Conservation (phyloP, 2,888 invertebrate species). For the Sarcophaga subvicina region DNA sequence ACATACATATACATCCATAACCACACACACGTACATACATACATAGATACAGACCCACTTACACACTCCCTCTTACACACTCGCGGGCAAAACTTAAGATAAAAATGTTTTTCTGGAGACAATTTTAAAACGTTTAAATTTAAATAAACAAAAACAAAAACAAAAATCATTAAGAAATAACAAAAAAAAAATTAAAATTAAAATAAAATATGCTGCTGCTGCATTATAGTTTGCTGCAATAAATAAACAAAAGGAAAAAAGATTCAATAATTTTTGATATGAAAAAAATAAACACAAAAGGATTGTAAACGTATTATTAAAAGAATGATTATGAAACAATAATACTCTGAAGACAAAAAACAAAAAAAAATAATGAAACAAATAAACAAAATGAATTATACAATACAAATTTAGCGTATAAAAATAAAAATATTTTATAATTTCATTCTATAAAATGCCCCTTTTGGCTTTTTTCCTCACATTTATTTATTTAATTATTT, state of each 20-base stretch:
- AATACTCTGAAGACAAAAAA: conserved; percentile 32
- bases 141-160: conserved; percentile 24
- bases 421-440: conserved; percentile 48
- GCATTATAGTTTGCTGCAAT: conserved; percentile 48
- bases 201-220: conserved; percentile 50
- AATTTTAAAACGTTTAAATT: conserved; percentile 25
- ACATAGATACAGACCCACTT: not conserved
- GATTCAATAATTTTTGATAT: conserved; percentile 66
- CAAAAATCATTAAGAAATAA: not conserved
- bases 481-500: no score
- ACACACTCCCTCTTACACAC: not conserved
- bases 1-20: not conserved
- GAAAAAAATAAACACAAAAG: conserved; percentile 1
- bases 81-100: conserved; percentile 11
- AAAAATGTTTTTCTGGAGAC: conserved; percentile 2
- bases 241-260: not conserved
- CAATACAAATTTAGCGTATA: conserved; percentile 46
- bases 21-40: not conserved
- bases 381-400: not conserved
- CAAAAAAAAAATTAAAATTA: not conserved
- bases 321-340: conserved; percentile 33
- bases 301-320: not conserved
- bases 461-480: conserved; percentile 63
- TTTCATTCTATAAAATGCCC: conserved; percentile 57
- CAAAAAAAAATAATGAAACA: conserved; percentile 31